Percentiles rank a stretch among this genome's conserved stretches.
These are phyloP conservation scores for Hipposideros larvatus DNA, from an alignment of 2,797 vertebrate genomes.

Conservation along the genomic window DNA sequence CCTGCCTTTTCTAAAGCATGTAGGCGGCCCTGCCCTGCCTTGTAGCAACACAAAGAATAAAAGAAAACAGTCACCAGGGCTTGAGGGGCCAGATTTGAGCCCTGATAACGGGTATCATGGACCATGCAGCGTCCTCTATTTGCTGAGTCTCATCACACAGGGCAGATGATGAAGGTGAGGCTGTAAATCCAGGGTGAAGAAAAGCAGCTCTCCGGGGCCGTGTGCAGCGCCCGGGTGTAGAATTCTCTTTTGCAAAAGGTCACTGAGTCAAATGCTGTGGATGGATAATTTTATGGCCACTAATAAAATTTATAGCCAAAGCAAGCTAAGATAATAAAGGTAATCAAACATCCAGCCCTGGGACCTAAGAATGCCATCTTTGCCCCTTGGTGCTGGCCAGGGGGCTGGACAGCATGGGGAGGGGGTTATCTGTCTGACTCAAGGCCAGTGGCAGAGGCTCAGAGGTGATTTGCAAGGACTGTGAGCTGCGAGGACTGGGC, in stretches of 20 bases:
- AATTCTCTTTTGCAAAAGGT: slow-evolving; percentile 78
- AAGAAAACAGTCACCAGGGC: slow-evolving; percentile 42
- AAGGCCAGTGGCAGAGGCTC: slow-evolving; percentile 22
- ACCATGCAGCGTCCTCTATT: background rate
- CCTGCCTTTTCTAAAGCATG: background rate
- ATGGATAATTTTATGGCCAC: slow-evolving; percentile 86
- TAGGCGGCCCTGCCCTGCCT: background rate
- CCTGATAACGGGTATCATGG: background rate
- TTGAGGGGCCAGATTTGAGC: slow-evolving; percentile 44
- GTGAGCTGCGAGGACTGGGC: background rate
- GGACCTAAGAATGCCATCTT: slow-evolving; percentile 73
- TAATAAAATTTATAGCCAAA: slow-evolving; percentile 87
- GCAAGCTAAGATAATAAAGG: slow-evolving; percentile 85
- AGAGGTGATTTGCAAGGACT: background rate
- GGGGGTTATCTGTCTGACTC: slow-evolving; percentile 52
- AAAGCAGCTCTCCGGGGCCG: slow-evolving; percentile 28
- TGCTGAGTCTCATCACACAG: slow-evolving; percentile 41
- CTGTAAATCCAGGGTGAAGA: slow-evolving; percentile 74
- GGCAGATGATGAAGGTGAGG: background rate
- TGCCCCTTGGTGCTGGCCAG: background rate
- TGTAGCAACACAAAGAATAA: background rate
- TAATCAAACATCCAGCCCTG: slow-evolving; percentile 75
- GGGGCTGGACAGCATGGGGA: background rate
- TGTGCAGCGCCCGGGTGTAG: slow-evolving; percentile 5
- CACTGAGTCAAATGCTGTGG: slow-evolving; percentile 81